phyloP scores from a whole-genome alignment of 2,113 vertebrate species.

The Oostethus manadensis region DNA sequence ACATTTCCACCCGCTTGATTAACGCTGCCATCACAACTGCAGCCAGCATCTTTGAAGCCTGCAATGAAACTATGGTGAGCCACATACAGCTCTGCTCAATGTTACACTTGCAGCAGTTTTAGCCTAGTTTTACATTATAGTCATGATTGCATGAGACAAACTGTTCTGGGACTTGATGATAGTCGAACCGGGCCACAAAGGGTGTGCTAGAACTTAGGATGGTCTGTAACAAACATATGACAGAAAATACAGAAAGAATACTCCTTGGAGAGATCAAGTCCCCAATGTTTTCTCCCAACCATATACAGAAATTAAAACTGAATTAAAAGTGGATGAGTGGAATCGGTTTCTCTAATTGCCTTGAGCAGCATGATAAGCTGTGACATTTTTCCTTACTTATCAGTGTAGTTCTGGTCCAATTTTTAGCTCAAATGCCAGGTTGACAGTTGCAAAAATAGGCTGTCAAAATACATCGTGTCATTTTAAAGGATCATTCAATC shows the following conservation, averaged over 20 bases:
- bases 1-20: constrained; percentile 63
- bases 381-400: not conserved
- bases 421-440: no score
- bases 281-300: not conserved
- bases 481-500: no score
- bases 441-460: no score
- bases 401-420: no score
- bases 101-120: constrained; percentile 14
- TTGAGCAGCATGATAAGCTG: not conserved
- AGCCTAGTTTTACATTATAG: constrained; percentile 32
- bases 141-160: constrained; percentile 32
- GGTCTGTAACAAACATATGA: constrained; percentile 8
- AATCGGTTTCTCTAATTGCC: not conserved
- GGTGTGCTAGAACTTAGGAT: constrained; percentile 13
- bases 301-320: not conserved
- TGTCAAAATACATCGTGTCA: no score
- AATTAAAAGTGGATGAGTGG: not conserved
- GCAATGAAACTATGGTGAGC: constrained; percentile 28
- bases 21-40: constrained; percentile 56
- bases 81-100: constrained; percentile 23
- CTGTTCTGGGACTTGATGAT: constrained; percentile 37
- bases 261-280: constrained; percentile 10
- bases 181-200: constrained; percentile 34
- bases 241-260: not conserved
- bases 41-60: constrained; percentile 52